Conservation (phyloP, 2,797 vertebrate genomes). For the Florisuga fusca region DNA sequence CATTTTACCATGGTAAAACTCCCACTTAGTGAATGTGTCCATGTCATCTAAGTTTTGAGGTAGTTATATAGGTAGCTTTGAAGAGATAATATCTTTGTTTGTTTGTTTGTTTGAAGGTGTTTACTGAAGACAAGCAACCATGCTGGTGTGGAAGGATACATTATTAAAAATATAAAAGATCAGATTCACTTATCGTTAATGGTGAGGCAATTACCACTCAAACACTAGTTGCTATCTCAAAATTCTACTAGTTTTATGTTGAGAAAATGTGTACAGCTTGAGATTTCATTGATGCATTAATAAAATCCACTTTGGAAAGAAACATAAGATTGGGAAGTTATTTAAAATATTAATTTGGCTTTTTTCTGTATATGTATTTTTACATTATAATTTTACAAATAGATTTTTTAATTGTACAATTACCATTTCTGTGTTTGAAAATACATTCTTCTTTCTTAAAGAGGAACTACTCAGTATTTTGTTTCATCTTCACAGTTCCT, state of each 20-base stretch:
- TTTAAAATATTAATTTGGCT: background rate
- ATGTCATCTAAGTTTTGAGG: background rate
- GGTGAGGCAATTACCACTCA: conserved; percentile 79
- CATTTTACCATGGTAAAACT: background rate
- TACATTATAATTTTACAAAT: background rate
- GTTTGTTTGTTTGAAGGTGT: conserved; percentile 81
- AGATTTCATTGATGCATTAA: background rate
- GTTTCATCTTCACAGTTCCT: background rate
- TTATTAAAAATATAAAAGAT: conserved; percentile 93
- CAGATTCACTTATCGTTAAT: conserved; percentile 86
- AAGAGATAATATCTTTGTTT: background rate
- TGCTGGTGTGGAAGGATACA: conserved; percentile 88
- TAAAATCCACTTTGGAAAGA: background rate
- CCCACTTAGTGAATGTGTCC: background rate
- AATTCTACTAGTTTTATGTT: background rate
- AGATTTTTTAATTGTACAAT: background rate
- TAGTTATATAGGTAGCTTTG: background rate
- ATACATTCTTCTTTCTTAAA: background rate
- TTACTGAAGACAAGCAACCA: conserved; percentile 92
- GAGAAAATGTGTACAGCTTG: background rate
- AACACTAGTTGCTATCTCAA: background rate
- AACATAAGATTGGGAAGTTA: background rate
- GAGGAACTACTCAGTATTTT: background rate
- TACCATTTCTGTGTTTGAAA: background rate
- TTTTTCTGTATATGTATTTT: background rate